Evolutionary conservation across 1,140 invertebrate genomes (phyloP).

Genomic region (Neodiprion fabricii): DNA sequence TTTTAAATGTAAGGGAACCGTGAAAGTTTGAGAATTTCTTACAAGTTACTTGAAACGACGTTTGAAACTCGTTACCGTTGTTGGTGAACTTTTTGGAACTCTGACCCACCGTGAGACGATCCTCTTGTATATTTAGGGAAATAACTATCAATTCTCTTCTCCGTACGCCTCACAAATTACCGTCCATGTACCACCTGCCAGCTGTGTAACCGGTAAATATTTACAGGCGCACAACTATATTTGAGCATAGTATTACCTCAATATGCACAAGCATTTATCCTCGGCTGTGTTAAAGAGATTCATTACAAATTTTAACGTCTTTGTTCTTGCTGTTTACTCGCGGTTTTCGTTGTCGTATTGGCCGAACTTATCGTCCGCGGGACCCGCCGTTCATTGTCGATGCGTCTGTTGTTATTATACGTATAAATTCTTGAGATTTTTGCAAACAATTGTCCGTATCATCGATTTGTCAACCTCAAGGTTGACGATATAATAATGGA

Average conservation of each 20-base stretch:
- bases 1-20: no score
- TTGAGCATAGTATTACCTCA: neutral
- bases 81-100: no score
- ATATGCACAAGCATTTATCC: neutral
- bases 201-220: slow-evolving; percentile 1
- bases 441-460: no score
- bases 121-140: neutral
- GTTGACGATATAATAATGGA: no score
- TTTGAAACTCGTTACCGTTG: no score
- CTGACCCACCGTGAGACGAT: neutral
- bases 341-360: neutral
- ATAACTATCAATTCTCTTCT: neutral
- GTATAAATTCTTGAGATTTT: no score
- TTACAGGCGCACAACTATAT: neutral
- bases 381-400: no score
- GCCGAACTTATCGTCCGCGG: no score
- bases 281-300: neutral
- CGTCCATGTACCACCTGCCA: no score
- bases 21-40: neutral
- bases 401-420: no score
- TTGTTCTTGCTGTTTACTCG: neutral
- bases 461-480: no score
- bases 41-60: neutral
- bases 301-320: neutral
- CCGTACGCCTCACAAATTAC: no score